These are phyloP conservation scores for Nomada goodeniana DNA, from an alignment of 2,888 invertebrate species.

Conservation along the genomic window DNA sequence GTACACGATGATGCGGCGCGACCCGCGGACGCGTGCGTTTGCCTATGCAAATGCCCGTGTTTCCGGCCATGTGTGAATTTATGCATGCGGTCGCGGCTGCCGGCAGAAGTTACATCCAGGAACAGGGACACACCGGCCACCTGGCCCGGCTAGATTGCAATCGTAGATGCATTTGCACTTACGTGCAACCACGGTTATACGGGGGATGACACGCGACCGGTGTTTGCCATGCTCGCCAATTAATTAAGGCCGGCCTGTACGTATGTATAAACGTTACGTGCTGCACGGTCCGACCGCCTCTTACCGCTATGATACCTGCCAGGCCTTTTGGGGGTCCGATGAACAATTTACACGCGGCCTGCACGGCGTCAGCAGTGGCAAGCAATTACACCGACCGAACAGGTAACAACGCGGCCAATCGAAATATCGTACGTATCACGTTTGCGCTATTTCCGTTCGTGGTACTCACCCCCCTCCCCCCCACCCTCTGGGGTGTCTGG, in stretches of 20 bases:
- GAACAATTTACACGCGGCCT: constrained; percentile 19
- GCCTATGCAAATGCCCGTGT: constrained; percentile 66
- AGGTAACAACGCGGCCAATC: neutral
- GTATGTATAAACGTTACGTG: constrained; percentile 46
- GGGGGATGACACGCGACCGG: constrained; percentile 59
- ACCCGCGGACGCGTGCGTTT: constrained; percentile 62
- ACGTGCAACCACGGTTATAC: constrained; percentile 58
- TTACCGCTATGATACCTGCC: constrained; percentile 26
- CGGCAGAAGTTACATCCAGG: constrained; percentile 65
- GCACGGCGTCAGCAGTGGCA: neutral
- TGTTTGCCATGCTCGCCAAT: constrained; percentile 62
- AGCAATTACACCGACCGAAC: neutral
- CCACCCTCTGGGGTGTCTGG: no score
- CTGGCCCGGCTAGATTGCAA: constrained; percentile 61
- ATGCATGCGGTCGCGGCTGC: constrained; percentile 62
- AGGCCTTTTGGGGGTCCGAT: constrained; percentile 40
- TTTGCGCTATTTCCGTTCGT: no score
- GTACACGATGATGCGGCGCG: constrained; percentile 52
- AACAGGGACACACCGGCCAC: constrained; percentile 55
- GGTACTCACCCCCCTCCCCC: no score
- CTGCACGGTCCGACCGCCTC: constrained; percentile 19
- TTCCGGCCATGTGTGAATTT: constrained; percentile 68
- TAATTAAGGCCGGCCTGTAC: constrained; percentile 46
- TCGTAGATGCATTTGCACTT: constrained; percentile 66
- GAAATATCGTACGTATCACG: neutral